phyloP scores from a whole-genome alignment of 2,797 vertebrate species.

The Ctenochaetus hawaiiensis region DNA sequence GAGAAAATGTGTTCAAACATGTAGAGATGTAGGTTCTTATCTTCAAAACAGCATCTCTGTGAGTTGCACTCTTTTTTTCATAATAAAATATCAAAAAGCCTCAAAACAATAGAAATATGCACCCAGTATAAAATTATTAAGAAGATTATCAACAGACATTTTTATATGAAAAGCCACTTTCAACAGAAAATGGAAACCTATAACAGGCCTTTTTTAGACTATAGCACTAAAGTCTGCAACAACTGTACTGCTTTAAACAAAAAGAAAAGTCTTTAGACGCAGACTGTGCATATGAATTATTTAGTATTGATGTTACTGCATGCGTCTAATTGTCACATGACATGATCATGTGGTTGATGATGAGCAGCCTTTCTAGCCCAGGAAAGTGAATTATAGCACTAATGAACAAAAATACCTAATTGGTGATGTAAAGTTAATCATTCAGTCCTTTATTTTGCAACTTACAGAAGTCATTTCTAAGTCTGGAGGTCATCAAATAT shows the following conservation, averaged over 20 bases:
- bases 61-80: no score
- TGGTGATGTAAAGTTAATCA: neutral
- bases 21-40: neutral
- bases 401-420: neutral
- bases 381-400: constrained; percentile 34
- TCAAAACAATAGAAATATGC: neutral
- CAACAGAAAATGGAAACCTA: neutral
- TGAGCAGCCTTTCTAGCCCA: constrained; percentile 4
- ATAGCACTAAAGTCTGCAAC: neutral
- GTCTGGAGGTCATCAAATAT: neutral
- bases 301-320: neutral
- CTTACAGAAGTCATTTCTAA: neutral
- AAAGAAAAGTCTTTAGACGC: constrained; percentile 3
- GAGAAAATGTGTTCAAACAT: neutral
- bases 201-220: no score
- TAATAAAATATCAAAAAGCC: neutral
- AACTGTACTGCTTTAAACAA: neutral
- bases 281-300: neutral
- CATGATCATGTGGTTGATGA: constrained; percentile 28
- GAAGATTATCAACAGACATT: no score
- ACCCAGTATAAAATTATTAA: no score
- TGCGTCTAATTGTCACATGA: constrained; percentile 34
- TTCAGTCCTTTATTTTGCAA: neutral
- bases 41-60: no score
- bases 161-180: neutral